Percentiles rank a stretch among this genome's conserved stretches.
phyloP scores from a whole-genome alignment of 2,888 invertebrate species.

The Atethmia centrago region DNA sequence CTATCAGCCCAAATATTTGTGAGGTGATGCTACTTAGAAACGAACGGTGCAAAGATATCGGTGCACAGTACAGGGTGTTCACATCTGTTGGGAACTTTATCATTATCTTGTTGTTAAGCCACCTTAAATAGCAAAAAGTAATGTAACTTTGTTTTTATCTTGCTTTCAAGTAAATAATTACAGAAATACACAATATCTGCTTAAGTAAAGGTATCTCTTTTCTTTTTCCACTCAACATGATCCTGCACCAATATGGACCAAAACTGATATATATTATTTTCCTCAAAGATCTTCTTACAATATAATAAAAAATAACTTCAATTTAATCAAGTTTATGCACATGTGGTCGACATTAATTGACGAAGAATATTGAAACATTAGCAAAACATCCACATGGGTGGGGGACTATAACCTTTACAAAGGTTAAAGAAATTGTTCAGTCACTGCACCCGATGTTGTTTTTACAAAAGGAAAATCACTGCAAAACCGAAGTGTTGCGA shows the following conservation, averaged over 20 bases:
- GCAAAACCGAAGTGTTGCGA: background rate
- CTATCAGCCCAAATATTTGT: constrained; percentile 31
- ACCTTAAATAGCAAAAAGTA: background rate
- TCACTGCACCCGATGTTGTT: background rate
- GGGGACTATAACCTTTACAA: constrained; percentile 10
- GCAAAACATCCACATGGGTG: constrained; percentile 2
- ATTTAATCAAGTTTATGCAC: background rate
- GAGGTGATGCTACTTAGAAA: constrained; percentile 12
- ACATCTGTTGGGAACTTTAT: background rate
- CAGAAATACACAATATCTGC: background rate
- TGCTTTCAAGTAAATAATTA: background rate
- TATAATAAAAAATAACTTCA: background rate
- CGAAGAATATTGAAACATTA: background rate
- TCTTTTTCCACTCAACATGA: too few species aligned
- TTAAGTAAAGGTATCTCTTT: background rate
- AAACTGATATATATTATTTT: background rate
- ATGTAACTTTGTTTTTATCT: background rate
- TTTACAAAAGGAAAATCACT: background rate
- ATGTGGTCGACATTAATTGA: background rate
- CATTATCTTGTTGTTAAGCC: background rate
- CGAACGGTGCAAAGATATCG: background rate
- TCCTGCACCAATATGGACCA: too few species aligned
- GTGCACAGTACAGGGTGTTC: background rate
- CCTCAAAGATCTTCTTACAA: background rate
- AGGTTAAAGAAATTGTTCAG: constrained; percentile 20